Conservation (phyloP, 2,797 vertebrate genomes). For the Meriones psammophilus region DNA sequence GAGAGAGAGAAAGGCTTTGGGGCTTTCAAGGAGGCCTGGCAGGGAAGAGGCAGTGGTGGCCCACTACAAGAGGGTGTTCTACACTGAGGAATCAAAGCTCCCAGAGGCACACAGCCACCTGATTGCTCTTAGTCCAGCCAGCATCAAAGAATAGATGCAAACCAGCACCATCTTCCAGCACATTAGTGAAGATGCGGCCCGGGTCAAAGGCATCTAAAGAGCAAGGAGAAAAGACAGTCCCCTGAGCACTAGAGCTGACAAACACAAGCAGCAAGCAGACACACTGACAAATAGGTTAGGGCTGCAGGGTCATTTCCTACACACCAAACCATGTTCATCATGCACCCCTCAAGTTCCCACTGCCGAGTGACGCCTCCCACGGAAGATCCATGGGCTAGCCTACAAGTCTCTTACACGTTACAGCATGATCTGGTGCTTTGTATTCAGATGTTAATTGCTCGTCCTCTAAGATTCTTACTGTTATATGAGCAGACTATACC, state of each 20-base stretch:
- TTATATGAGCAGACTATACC: too few species aligned
- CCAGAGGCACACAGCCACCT: rapidly evolving
- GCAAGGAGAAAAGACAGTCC: not conserved
- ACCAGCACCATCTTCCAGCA: not conserved
- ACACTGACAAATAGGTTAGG: not conserved
- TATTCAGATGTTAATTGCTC: too few species aligned
- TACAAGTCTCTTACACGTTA: not conserved
- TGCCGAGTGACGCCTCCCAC: not conserved
- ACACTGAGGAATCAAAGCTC: not conserved
- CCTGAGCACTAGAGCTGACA: not conserved
- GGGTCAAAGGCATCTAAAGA: not conserved
- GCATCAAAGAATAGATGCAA: not conserved
- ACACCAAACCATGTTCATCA: rapidly evolving
- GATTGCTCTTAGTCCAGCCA: constrained; percentile 38
- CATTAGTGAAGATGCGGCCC: not conserved
- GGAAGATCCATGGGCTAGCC: constrained; percentile 53
- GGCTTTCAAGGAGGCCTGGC: constrained; percentile 70
- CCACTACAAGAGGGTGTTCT: not conserved
- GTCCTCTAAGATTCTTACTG: too few species aligned
- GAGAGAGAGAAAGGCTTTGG: constrained; percentile 79
- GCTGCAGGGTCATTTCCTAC: not conserved
- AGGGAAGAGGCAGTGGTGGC: constrained; percentile 21
- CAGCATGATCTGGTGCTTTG: too few species aligned
- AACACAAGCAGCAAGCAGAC: not conserved
- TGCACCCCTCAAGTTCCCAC: not conserved